Evolutionary conservation across 2,888 invertebrate species (phyloP), one percentile per base, ranked within the genome.

Genomic region (Leucozona laternaria): DNA sequence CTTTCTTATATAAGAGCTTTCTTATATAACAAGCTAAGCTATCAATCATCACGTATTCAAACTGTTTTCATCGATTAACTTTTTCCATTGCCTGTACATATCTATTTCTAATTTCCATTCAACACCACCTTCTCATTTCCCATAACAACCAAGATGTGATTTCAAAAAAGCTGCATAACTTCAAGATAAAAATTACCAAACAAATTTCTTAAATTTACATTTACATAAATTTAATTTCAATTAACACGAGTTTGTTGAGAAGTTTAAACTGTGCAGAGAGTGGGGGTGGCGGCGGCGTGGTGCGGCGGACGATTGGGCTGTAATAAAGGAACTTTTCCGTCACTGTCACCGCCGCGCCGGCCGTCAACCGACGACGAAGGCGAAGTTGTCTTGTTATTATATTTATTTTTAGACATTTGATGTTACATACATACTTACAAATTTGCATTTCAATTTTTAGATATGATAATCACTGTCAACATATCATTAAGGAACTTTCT

Each of bases 381-480:
- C 15, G 15, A 22, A 40, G n/a, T 43, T 62, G 8, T 62, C 50
- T 75, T 58, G 60, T 68, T 28, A 60, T 28, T 48, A 48, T 22
- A 45, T 70, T 28, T 25, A 40, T 70, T 28, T 25, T 25, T 37
- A 66, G 10, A 40, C 45, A 57, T 60, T 34, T 70, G 45, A 84
- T 84, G 66, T 76, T 37, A 76, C 55, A 68, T 17, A 37, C 25
- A 62, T 37, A 76, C 55, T 53, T 17, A 37, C 25, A 62, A 80
- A 77, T 80, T 85, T 77, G 80, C 76, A 80, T 84, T 79, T 80
- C 28, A 58, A 77, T 80, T 80, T 80, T 70, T 25, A 80, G 72
- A 73, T 82, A 82, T 77, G 85, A 85, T 85, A 85, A 85, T 85
- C 85, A 80, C 80, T 80, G 85, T 85, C 85, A 85, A 85, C 80